Evolutionary conservation across 2,113 vertebrate genomes (phyloP), one percentile per base, ranked within the genome.

Genomic region (Scalopus aquaticus): DNA sequence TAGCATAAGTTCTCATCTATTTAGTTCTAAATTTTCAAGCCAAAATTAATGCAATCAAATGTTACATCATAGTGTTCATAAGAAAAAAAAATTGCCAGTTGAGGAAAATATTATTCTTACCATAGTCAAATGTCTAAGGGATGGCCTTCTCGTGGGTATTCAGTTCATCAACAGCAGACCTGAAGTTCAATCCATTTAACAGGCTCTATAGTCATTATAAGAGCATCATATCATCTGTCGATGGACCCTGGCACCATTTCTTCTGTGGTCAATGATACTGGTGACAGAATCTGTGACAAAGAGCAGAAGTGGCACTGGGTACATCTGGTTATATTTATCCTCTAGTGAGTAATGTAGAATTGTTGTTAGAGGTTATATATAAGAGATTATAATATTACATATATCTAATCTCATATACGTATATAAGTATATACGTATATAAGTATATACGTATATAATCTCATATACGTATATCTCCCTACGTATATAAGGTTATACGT

Each of bases 11-110:
- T 46, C 19, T 32, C 73, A 46, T 54, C n/a, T 22, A 32, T 60
- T 95, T 44, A 72, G 39, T 78, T 78, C 62, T 94, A 32, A 73
- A 73, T 56, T 91, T 78, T 91, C 70, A 78, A 73, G 54, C 20
- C 83, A 88, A 54, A 92, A 87, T 54, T 15, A 20, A 42, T 42
- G 64, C 26, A 73, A n/a, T 70, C n/a, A 70, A 72, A 90, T 56
- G 9, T 37, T 70, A 13, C 24, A 64, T 49, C 39, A 76, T 17
- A 42, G 32, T 80, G 17, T 44, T 56, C 7, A 0, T 42, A 69
- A 42, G 32, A 22, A 73, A 54, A 37, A 82, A 67, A 0, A 22
- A 17, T 56, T 37, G 22, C 7, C 24, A 80, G 13, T 28, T 49
- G 49, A 93, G 44, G 32, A 46, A 73, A 73, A 22, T 42, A n/a